A percentile compares a stretch with the other conserved stretches of the same genome.
Conservation (phyloP, 2,797 vertebrate genomes). For the Sebastes vulpes region DNA sequence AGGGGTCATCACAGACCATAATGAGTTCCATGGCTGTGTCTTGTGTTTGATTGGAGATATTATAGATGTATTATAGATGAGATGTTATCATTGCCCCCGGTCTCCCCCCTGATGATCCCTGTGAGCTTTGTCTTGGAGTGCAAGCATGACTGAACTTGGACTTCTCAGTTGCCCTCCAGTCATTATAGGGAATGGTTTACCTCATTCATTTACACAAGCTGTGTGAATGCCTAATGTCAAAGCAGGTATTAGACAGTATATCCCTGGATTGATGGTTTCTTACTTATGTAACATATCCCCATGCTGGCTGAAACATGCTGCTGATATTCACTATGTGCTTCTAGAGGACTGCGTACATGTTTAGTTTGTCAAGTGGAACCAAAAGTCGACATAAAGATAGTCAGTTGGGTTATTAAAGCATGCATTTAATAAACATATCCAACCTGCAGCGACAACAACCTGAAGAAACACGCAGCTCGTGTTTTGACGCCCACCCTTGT, state of each 20-base stretch:
- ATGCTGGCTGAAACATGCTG: not conserved
- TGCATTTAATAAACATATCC: not conserved
- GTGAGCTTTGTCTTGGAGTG: conserved; percentile 9
- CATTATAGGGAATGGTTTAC: conserved; percentile 41
- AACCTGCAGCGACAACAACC: not conserved
- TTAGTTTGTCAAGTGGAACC: not conserved
- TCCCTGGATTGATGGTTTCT: conserved; percentile 14
- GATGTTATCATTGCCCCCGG: too few species aligned
- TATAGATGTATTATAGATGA: too few species aligned
- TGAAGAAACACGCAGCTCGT: not conserved
- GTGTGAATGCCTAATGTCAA: conserved; percentile 18
- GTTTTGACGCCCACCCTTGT: conserved; percentile 7
- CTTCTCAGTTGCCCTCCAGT: conserved; percentile 35
- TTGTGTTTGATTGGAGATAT: too few species aligned
- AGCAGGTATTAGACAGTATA: conserved; percentile 11
- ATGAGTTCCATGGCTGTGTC: too few species aligned
- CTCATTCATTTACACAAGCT: conserved; percentile 4
- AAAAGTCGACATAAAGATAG: conserved; percentile 14
- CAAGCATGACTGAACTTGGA: conserved; percentile 64
- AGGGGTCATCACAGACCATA: too few species aligned
- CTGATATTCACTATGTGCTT: not conserved
- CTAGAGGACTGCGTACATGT: not conserved
- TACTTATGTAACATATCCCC: not conserved
- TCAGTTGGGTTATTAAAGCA: not conserved
- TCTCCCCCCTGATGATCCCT: not conserved